Evolutionary conservation across 2,113 vertebrate species (phyloP), one percentile per base, ranked within the genome.

Genomic region (Chiloscyllium plagiosum): DNA sequence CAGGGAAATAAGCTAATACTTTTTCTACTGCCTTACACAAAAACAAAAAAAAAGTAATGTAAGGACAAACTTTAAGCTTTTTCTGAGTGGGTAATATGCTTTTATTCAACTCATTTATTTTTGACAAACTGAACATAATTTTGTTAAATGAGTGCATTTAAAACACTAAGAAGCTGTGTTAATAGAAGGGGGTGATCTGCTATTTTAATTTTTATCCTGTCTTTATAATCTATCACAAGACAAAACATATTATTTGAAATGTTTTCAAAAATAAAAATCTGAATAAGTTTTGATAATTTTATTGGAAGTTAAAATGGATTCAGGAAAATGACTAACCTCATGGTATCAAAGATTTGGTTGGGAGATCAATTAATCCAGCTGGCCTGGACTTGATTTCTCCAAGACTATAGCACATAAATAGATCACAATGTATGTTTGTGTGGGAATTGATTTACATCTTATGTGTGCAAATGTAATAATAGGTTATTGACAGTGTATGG

Each of bases 301-400:
- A 95, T 52, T 95, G 94, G 33, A 95, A 76, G 47, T 72, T 95
- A 52, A 95, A 95, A 72, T 95, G 94, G 47, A 95, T 72, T 29
- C 3, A 72, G 47, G 69, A 13, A 50, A 96, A 96, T 95, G 95
- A 96, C 96, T 61, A 96, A 87, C 96, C 96, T 92, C 96, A 92
- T 96, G 95, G 83, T 70, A 56, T 0, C 78, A 50, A 96, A 92
- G 80, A 96, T 96, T 96, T 94, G 33, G 33, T 76, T 68, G 68
- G 96, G 95, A 96, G 89, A 8, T 19, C 37, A 17, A 56, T 95
- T 96, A 42, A 86, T 96, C 2, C n/a, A 29, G 8, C 96, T 22
- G 33, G 95, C 96, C 96, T 97, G 96, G 96, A 97, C 96, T 96
- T 96, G 96, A 96, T 96, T 96, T 96, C 96, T 96, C 94, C 96